Base-by-base conservation (phyloP, 2,113 vertebrate genomes). In the Progne subis region DNA sequence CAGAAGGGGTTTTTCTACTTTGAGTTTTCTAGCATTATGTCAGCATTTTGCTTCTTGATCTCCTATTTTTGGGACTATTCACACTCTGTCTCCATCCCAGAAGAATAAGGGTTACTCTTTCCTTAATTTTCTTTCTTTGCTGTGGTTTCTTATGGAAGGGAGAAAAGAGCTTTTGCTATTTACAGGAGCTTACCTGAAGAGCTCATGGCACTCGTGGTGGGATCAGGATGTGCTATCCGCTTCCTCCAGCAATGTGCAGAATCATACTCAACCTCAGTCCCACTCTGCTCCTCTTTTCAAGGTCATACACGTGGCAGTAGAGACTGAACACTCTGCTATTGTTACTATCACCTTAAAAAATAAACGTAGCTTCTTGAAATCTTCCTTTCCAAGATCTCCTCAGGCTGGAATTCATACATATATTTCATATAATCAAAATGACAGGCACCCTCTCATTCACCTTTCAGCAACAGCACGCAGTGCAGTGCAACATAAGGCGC, bases 381-480 rank as follows among this genome's bases (percentile, higher is more conserved):
- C 25, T 68, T 47, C 32, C 25, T 79, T 87, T 82, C 25, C 61
- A 79, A 82, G 32, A 82, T 65, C 75, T 88, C 72, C 76, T 25
- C 14, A 39, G 53, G 68, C 59, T 67, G 47, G 59, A 68, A 90
- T 81, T 68, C 41, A 28, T 69, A 53, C 4, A 3, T 83, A 14
- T 59, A 39, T 72, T 60, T 86, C 32, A 71, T 39, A 61, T 18
- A 81, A 71, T 56, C 59, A 72, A 79, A 95, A 88, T 46, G 65
- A 84, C 82, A 93, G 69, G 71, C 53, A 53, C 25, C 12, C 71
- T 92, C 46, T 92, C 53, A 25, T 82, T 78, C 65, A 64, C 67
- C 70, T 76, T 89, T 56, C 56, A 88, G 60, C 39, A 93, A 31
- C 32, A 55, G 57, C 52, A 25, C 6, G 50, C n/a, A 75, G 39